Conservation (phyloP, 2,797 vertebrate species). For the Holocentrus rufus region DNA sequence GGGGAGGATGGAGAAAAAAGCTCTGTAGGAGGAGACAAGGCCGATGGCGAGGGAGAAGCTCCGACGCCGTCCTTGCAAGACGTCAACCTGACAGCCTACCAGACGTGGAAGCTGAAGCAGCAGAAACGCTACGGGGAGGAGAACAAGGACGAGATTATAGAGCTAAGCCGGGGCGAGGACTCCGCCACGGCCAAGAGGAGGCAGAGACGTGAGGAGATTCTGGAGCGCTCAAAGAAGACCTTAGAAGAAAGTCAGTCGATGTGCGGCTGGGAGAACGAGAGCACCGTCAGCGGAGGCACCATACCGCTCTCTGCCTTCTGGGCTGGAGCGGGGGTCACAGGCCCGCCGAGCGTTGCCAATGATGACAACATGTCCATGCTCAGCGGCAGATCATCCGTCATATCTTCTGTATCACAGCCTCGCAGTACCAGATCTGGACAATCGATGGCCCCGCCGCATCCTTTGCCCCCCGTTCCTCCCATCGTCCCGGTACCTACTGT, state of each 20-base stretch:
- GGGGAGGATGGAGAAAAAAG: constrained; percentile 80
- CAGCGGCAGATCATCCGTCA: constrained; percentile 83
- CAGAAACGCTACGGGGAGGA: constrained; percentile 87
- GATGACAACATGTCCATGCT: constrained; percentile 87
- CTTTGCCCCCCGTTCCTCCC: constrained; percentile 63
- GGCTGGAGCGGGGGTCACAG: constrained; percentile 76
- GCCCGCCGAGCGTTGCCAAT: constrained; percentile 66
- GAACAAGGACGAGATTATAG: constrained; percentile 87
- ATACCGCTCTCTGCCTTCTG: constrained; percentile 91
- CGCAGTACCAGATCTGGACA: constrained; percentile 67
- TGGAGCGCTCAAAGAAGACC: constrained; percentile 89
- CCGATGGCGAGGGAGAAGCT: constrained; percentile 47
- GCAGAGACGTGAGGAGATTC: constrained; percentile 89
- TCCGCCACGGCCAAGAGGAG: constrained; percentile 83
- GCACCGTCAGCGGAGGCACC: constrained; percentile 81
- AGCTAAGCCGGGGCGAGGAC: constrained; percentile 87
- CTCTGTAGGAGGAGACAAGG: constrained; percentile 45
- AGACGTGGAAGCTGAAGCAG: constrained; percentile 92
- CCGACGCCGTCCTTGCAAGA: constrained; percentile 79
- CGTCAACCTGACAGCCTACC: constrained; percentile 90
- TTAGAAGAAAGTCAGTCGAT: constrained; percentile 94
- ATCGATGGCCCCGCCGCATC: constrained; percentile 10
- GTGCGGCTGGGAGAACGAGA: constrained; percentile 87
- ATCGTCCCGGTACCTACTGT: constrained; percentile 78
- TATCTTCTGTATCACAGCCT: constrained; percentile 81